These are phyloP conservation scores for Philotrypesis tridentata DNA, from an alignment of 1,140 invertebrate species.

Conservation along the genomic window DNA sequence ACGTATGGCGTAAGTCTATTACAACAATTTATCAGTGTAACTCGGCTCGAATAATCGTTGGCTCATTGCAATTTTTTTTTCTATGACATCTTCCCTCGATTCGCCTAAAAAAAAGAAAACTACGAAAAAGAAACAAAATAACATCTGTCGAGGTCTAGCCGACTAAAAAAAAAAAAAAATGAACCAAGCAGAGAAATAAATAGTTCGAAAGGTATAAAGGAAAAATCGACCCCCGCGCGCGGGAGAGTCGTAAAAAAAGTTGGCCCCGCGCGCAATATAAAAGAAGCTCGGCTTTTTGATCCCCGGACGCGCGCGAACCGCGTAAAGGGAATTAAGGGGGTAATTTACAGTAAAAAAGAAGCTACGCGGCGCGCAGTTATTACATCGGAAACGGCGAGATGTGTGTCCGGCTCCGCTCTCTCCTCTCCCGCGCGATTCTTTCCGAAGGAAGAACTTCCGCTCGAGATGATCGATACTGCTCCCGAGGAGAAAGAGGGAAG, in stretches of 20 bases:
- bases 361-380: constrained; percentile 35
- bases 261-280: constrained; percentile 26
- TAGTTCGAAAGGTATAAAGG: constrained; percentile 40
- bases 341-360: constrained; percentile 46
- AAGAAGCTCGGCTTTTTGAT: constrained; percentile 41
- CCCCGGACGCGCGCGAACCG: constrained; percentile 18
- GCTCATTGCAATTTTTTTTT: too few species aligned
- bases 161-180: not conserved
- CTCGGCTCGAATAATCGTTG: too few species aligned
- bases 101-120: too few species aligned
- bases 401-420: constrained; percentile 1
- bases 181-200: constrained; percentile 25
- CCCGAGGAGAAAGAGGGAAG: not conserved
- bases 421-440: not conserved
- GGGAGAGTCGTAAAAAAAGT: constrained; percentile 41
- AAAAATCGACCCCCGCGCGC: constrained; percentile 15
- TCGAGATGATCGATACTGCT: constrained; percentile 27
- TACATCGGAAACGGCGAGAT: constrained; percentile 35
- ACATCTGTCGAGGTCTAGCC: constrained; percentile 17
- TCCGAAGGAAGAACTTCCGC: not conserved
- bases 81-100: too few species aligned
- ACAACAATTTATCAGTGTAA: too few species aligned
- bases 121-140: constrained; percentile 25
- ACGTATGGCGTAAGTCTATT: too few species aligned
- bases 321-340: constrained; percentile 39